Conservation (phyloP, 2,113 vertebrate species). For the Microcebus griseorufus region DNA sequence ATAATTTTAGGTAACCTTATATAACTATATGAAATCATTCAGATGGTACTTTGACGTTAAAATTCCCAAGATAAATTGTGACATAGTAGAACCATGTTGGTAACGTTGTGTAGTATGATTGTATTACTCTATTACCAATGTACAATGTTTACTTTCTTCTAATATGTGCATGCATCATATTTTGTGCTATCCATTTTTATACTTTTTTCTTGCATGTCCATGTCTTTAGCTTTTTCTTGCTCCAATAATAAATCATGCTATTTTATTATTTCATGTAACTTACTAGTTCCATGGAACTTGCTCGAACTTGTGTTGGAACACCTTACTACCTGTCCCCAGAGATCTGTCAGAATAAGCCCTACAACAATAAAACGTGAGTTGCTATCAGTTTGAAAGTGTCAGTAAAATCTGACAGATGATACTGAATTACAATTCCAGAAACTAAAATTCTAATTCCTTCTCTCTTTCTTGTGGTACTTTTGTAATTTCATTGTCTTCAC, state of each 20-base stretch:
- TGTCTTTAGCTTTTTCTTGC: slow-evolving; percentile 8
- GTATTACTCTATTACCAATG: neutral
- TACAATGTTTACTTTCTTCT: slow-evolving; percentile 29
- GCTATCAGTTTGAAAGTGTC: neutral
- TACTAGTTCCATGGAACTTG: slow-evolving; percentile 92
- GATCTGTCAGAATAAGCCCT: slow-evolving; percentile 94
- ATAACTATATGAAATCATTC: slow-evolving; percentile 23
- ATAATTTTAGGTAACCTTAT: slow-evolving; percentile 18
- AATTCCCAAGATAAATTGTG: neutral
- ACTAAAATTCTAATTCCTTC: neutral
- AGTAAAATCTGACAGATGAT: neutral
- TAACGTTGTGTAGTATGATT: neutral
- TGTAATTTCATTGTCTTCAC: neutral
- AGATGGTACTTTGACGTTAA: neutral
- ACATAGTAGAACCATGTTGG: neutral
- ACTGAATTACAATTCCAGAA: neutral
- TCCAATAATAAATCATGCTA: neutral
- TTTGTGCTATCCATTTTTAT: neutral
- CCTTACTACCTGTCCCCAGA: slow-evolving; percentile 96
- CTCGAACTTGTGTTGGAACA: slow-evolving; percentile 92
- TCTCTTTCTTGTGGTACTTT: neutral
- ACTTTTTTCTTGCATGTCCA: neutral
- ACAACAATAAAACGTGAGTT: slow-evolving; percentile 97
- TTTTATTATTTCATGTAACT: slow-evolving; percentile 66
- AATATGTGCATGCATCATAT: neutral